Base-by-base conservation (phyloP, 1,140 invertebrate species). In the Pogonus chalceus region DNA sequence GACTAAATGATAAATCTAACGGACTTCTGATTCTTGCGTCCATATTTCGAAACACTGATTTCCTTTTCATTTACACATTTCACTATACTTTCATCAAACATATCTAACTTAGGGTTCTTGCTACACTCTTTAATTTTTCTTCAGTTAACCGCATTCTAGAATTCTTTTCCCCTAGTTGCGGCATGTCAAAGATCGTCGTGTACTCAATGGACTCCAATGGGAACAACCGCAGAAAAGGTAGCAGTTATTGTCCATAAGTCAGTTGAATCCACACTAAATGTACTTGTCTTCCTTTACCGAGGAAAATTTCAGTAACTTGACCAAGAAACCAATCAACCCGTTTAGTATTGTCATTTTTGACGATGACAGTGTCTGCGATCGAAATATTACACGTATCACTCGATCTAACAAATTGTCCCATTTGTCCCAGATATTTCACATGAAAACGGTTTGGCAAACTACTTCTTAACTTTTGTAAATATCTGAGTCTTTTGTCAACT, bases 401-500 rank as follows among this genome's bases (percentile, higher is more conserved):
- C 43, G 2, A 52, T 16, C 20, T 14, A 2, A 9, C 12, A 14
- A 10, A 21, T 23, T 52, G 50, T 21, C 23, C 1, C 31, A 54
- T 37, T 46, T 58, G 55, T 21, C 59, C 54, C 10, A 64, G 43
- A 59, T 64, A 62, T 35, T 62, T 60, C 4, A 9, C 51, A 9
- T 60, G 51, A 37, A 60, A 59, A 49, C 56, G 23, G 2, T 21
- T 16, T 51, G 52, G 3, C 24, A 63, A 55, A 52, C 60, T 35
- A 35, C 60, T 46, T 37, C 55, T 47, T 9, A 64, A 18, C 52
- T 55, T 51, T 51, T 55, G 56, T 26, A 31, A 35, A 21, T 54
- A 20, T 14, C 14, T 31, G 23, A 59, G 35, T 35, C 49, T 56
- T 4, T 50, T 50, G n/a, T 22, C 23, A 23, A 57, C 51, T 43